Conservation (phyloP, 2,113 vertebrate genomes). For the Tympanuchus pallidicinctus region DNA sequence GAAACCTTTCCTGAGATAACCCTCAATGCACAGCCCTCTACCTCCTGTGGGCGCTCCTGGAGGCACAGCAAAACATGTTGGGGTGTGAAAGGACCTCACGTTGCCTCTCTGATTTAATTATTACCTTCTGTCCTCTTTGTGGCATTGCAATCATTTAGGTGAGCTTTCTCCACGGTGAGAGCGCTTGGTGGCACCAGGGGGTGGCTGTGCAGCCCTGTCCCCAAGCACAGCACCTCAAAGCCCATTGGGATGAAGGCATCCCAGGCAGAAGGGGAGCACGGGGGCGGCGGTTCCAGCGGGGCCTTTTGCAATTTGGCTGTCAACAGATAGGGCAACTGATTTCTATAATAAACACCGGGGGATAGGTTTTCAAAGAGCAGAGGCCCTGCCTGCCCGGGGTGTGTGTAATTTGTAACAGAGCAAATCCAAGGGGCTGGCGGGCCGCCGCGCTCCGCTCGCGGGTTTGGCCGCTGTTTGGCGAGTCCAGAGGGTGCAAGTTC, state of each 20-base stretch:
- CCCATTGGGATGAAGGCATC: slow-evolving; percentile 18
- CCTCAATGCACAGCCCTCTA: neutral
- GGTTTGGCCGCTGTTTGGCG: neutral
- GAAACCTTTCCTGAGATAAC: neutral
- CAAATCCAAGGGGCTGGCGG: neutral
- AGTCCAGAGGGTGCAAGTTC: neutral
- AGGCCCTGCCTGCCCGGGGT: slow-evolving; percentile 14
- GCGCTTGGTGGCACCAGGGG: neutral
- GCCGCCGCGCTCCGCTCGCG: neutral
- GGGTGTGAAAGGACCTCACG: neutral
- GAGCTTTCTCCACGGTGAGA: neutral
- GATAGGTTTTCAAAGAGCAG: slow-evolving; percentile 51
- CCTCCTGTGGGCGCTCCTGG: neutral
- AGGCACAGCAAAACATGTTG: neutral
- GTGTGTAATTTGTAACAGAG: slow-evolving; percentile 20
- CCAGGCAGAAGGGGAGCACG: neutral
- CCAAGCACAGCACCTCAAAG: neutral
- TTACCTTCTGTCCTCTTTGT: slow-evolving; percentile 18
- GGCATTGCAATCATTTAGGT: neutral
- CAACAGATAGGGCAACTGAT: slow-evolving; percentile 43
- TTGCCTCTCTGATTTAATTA: neutral
- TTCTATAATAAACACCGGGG: slow-evolving; percentile 37
- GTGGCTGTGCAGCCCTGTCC: neutral
- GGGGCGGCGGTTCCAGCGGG: neutral
- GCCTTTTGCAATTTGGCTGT: slow-evolving; percentile 45